Percentiles rank a stretch among this genome's conserved stretches.
phyloP scores from a whole-genome alignment of 2,113 vertebrate genomes.

The Psophia crepitans region DNA sequence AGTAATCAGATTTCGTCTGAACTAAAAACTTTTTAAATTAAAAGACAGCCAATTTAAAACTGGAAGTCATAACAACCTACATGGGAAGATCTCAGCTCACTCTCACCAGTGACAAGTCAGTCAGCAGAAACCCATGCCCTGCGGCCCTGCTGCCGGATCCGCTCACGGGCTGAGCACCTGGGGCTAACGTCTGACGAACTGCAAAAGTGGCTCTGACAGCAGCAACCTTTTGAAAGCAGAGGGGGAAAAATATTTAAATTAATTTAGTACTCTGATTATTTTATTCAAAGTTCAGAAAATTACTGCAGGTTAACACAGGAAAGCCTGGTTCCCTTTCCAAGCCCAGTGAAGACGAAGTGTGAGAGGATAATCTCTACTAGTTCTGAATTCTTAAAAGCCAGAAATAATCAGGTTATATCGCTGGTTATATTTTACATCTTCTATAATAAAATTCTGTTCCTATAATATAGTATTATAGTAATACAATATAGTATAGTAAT shows the following conservation, averaged over 20 bases:
- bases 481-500: neutral
- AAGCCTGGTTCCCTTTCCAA: neutral
- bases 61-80: neutral
- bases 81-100: neutral
- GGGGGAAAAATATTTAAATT: neutral
- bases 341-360: neutral
- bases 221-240: neutral
- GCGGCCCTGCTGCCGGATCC: neutral
- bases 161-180: neutral
- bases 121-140: neutral
- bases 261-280: neutral
- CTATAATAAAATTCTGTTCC: neutral
- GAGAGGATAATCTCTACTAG: neutral
- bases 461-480: neutral
- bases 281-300: neutral
- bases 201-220: neutral
- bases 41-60: neutral
- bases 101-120: neutral
- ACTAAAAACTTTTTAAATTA: neutral
- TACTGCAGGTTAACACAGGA: neutral
- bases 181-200: neutral
- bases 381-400: neutral
- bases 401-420: neutral
- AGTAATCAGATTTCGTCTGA: slow-evolving; percentile 6
- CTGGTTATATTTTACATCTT: neutral